Percentiles rank a stretch among this genome's conserved stretches.
These are phyloP conservation scores for Caenorhabditis latens DNA, from an alignment of 1,140 invertebrate species.

Conservation along the genomic window DNA sequence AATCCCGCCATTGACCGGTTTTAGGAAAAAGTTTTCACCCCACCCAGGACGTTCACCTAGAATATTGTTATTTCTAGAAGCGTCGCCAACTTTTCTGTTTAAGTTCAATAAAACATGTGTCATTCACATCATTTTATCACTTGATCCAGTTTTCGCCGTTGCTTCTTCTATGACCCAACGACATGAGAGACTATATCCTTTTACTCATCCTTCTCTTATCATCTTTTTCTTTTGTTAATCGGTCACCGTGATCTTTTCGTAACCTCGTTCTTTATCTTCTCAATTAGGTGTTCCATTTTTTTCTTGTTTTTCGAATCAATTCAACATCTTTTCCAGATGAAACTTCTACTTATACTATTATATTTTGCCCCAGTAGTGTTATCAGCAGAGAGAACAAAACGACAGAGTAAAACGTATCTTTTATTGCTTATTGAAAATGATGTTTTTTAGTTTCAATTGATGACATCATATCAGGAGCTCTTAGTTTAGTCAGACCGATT, in stretches of 20 bases:
- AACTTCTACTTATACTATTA: background rate
- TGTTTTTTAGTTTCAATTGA: slow-evolving; percentile 69
- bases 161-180: slow-evolving; percentile 48
- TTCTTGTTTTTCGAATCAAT: background rate
- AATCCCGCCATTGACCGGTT: slow-evolving; percentile 53
- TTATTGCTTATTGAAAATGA: background rate
- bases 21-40: slow-evolving; percentile 16
- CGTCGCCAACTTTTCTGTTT: background rate
- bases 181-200: background rate
- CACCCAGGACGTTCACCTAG: slow-evolving; percentile 13
- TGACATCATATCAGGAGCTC: slow-evolving; percentile 67
- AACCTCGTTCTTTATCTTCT: slow-evolving; percentile 43
- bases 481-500: slow-evolving; percentile 68
- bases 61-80: slow-evolving; percentile 49
- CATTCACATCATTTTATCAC: slow-evolving; percentile 30
- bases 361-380: background rate
- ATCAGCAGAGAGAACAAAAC: background rate
- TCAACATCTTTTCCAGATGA: slow-evolving; percentile 5
- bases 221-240: slow-evolving; percentile 25
- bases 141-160: slow-evolving; percentile 36
- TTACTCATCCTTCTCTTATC: slow-evolving; percentile 4
- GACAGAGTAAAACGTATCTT: slow-evolving; percentile 50
- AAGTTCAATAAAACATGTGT: slow-evolving; percentile 41
- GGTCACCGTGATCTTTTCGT: slow-evolving; percentile 48
- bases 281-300: slow-evolving; percentile 39